Base-by-base conservation (phyloP, 2,797 vertebrate species). In the Champsocephalus esox region DNA sequence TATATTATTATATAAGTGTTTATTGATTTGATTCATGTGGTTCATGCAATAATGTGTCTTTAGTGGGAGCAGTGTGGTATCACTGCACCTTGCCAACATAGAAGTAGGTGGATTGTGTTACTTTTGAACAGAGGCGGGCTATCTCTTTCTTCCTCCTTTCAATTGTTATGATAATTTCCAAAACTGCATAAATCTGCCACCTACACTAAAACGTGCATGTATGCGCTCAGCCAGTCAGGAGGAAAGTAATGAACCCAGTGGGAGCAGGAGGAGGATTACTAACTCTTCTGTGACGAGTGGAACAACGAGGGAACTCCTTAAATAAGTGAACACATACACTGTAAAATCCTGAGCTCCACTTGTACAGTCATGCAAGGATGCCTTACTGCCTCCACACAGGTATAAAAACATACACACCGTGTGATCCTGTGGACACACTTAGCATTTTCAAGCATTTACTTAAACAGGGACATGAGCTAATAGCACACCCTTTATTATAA, bases 381-480 rank as follows among this genome's bases (percentile, higher is more conserved):
- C 80, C 56, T 71, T 73, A 28, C 44, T 14, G 5, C 24, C 56
- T 54, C 56, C 54, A 44, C 63, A 38, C 73, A 82, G 70, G 65
- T 61, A 63, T 64, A 5, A 71, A 62, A 63, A 74, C 49, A 69
- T 16, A 49, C 28, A 76, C 52, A 54, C 13, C 5, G 17, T 60
- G 19, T 75, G 43, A 50, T 74, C 54, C 69, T 51, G 21, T 14
- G 32, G 46, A 69, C 32, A 50, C 65, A 52, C 66, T 77, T 75
- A 56, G 41, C 72, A 78, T 80, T 84, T 85, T 60, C 1, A 65
- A 89, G 75, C 69, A 51, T 85, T 88, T 67, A 21, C 64, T 80
- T 70, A 17, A 60, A 52, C 41, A 80, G 49, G 45, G 69, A 87
- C 87, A 81, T 71, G 17, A 84, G 71, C 32, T 68, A 57, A 67